Evolutionary conservation across 2,113 vertebrate genomes (phyloP), one percentile per base, ranked within the genome.

Genomic region (Anser cygnoides): DNA sequence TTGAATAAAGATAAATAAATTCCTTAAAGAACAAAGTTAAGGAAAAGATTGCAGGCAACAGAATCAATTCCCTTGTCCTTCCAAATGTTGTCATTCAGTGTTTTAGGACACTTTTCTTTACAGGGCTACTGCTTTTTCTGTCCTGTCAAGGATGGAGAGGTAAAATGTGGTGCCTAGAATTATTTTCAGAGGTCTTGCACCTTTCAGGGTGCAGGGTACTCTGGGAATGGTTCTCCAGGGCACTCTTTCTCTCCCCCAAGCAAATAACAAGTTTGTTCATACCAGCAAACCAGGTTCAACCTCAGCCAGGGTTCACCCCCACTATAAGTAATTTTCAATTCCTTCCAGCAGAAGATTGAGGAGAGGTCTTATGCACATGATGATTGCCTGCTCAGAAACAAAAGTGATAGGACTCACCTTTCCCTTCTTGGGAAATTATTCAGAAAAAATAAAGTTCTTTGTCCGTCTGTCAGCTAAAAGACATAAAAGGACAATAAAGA

Each of bases 91-190:
- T 25, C 49, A 55, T 35, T 15, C 4, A 5, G 28, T 74, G 11
- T 4, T 84, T 77, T 77, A 85, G 43, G 28, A 39, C 11, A 25
- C 5, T 77, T 59, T 77, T 67, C 26, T 58, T 76, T n/a, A 43
- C 3, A 46, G 10, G 21, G 10, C 8, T 76, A 18, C 12, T n/a
- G 26, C 14, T 76, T 84, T 74, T 12, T 15, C 61, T 78, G 22
- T 11, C 3, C 19, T 67, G 22, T 2, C 18, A 14, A 10, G 15
- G 13, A 75, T 10, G 39, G 5, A 87, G 9, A 52, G 5, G 16
- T 16, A 73, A 89, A 75, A 35, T 25, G 55, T 0, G 0, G 12
- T 77, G 5, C 37, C 31, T 44, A 59, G 13, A 7, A 46, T 4
- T 23, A 9, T 58, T 95, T 80, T 33, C 58, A 65, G 59, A 26